Evolutionary conservation across 1,140 invertebrate species (phyloP), one percentile per base, ranked within the genome.

Genomic region (Aethina tumida): DNA sequence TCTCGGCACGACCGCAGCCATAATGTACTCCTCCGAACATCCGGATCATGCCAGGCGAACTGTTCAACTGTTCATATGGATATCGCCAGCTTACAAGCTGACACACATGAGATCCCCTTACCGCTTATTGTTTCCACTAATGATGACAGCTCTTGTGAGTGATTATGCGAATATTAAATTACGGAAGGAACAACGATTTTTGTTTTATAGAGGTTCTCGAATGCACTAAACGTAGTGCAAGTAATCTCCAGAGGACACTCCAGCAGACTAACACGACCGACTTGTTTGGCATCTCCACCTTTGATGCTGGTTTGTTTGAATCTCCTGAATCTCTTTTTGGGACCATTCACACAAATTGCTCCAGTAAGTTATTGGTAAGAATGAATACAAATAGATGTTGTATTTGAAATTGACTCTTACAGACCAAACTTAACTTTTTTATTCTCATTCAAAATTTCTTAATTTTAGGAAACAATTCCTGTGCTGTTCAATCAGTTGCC

Each of bases 21-120:
- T 69, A 35, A 66, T 67, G 34, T 59, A 66, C 33, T 47, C 66
- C 28, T 63, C 62, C 18, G 55, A 56, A 21, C 44, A 55, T 21
- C 61, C 66, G 2, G 55, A 67, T 21, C 57, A 63, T 36, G 55
- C 55, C 1, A 42, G 31, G 15, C 39, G 39, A 14, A 36, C 41
- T 7, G 34, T 61, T 2, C 43, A 48, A 32, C 26, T 59, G 17
- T 49, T 58, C 30, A 47, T 61, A 25, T 47, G 55, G 7, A 25
- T 56, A 17, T 51, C 55, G n/a, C 58, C 58, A 6, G 55, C 57
- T 9, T 55, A 59, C 36, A 55, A 49, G 20, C 38, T 59, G 39
- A 42, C 42, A 5, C 52, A 52, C 41, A 58, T 58, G 41, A 21
- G 36, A 12, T 52, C 51, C 15, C 50, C 54, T n/a, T 50, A 50